phyloP scores from a whole-genome alignment of 2,113 vertebrate species.

The Ursus arctos region DNA sequence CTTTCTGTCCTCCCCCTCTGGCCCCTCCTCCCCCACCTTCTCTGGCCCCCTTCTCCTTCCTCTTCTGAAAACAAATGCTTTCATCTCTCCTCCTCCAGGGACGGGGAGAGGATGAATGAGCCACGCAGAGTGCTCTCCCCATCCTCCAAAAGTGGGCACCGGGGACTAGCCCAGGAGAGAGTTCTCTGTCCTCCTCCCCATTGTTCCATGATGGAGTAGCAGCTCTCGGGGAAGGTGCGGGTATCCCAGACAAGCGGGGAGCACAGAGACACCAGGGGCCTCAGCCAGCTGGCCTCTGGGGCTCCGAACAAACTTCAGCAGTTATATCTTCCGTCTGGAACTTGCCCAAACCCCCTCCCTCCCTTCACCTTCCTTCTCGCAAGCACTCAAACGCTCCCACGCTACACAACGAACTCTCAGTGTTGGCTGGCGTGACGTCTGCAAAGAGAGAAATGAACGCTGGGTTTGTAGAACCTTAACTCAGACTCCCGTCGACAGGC shows the following conservation, averaged over 20 bases:
- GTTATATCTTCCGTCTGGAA: not conserved
- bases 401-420: not conserved
- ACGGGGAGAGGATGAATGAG: not conserved
- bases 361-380: not conserved
- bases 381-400: not conserved
- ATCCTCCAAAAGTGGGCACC: not conserved
- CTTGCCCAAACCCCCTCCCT: no score
- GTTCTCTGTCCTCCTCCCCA: no score
- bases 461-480: not conserved
- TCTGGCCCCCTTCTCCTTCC: rapidly evolving
- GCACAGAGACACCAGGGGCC: not conserved
- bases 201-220: not conserved
- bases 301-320: not conserved
- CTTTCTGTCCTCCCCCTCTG: not conserved
- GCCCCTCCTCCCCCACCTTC: no score
- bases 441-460: not conserved
- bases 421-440: not conserved
- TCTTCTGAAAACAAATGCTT: not conserved
- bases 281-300: not conserved
- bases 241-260: not conserved
- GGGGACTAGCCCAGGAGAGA: not conserved
- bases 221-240: not conserved
- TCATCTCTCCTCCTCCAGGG: not conserved
- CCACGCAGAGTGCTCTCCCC: no score
- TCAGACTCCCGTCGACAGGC: not conserved